Evolutionary conservation across 2,113 vertebrate species (phyloP).

Genomic region (Sinosuthora webbiana): DNA sequence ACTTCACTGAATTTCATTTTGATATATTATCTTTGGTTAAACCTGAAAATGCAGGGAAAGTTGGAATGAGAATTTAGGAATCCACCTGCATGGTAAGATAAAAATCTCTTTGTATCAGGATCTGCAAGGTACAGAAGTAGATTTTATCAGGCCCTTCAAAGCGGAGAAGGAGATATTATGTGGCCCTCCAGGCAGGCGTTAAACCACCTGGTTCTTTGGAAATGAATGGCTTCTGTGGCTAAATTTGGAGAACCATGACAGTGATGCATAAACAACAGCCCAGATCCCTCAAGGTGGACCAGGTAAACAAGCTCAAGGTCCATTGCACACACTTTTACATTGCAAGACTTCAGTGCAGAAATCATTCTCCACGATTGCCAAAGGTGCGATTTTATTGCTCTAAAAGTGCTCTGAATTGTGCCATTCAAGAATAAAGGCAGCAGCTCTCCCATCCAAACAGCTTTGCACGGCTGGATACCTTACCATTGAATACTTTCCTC

Average conservation of each 20-base stretch:
- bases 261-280: neutral
- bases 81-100: neutral
- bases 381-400: constrained; percentile 56
- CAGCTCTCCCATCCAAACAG: constrained; percentile 40
- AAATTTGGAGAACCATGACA: neutral
- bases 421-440: constrained; percentile 60
- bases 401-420: constrained; percentile 65
- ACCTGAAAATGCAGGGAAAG: neutral
- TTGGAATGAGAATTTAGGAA: neutral
- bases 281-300: constrained; percentile 8
- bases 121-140: neutral
- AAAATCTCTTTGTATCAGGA: neutral
- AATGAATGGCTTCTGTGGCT: neutral
- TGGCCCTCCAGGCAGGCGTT: neutral
- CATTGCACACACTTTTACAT: neutral
- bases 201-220: neutral
- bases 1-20: neutral
- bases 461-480: constrained; percentile 48
- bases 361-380: constrained; percentile 43
- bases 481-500: constrained; percentile 46
- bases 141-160: neutral
- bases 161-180: neutral
- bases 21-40: neutral
- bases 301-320: constrained; percentile 34
- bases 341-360: constrained; percentile 21